These are phyloP conservation scores for Cheilosia grossa DNA, from an alignment of 2,888 invertebrate species.

Conservation along the genomic window DNA sequence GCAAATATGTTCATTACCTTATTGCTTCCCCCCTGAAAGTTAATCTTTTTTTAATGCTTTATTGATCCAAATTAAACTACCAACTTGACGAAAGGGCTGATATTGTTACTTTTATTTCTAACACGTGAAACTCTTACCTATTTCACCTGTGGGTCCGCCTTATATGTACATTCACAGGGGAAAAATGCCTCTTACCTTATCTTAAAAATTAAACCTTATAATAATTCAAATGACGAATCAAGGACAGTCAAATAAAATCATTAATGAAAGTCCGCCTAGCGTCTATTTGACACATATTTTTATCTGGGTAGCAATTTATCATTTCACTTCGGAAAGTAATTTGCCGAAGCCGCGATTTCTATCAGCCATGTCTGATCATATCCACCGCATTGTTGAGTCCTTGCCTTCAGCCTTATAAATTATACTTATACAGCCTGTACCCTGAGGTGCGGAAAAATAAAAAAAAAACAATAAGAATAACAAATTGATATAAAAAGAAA, in stretches of 20 bases:
- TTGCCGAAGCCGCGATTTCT: conserved; percentile 48
- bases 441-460: neutral
- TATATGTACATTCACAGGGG: no score
- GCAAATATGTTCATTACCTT: no score
- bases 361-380: conserved; percentile 30
- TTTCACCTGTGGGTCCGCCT: neutral
- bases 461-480: no score
- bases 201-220: no score
- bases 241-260: conserved; percentile 9
- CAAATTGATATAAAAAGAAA: conserved; percentile 40
- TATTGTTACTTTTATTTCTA: neutral
- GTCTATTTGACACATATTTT: conserved; percentile 26
- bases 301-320: conserved; percentile 38
- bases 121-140: neutral
- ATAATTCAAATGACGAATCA: no score
- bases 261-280: conserved; percentile 2
- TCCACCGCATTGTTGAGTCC: conserved; percentile 16
- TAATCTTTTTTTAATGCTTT: neutral
- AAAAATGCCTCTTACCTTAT: no score
- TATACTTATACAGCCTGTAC: neutral
- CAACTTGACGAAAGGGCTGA: neutral
- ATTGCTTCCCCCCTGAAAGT: no score
- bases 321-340: conserved; percentile 50
- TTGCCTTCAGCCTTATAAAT: neutral
- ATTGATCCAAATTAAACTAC: conserved; percentile 19